Percentiles rank a stretch among this genome's conserved stretches.
phyloP scores from a whole-genome alignment of 2,113 vertebrate genomes.

The Dromiciops gliroides region DNA sequence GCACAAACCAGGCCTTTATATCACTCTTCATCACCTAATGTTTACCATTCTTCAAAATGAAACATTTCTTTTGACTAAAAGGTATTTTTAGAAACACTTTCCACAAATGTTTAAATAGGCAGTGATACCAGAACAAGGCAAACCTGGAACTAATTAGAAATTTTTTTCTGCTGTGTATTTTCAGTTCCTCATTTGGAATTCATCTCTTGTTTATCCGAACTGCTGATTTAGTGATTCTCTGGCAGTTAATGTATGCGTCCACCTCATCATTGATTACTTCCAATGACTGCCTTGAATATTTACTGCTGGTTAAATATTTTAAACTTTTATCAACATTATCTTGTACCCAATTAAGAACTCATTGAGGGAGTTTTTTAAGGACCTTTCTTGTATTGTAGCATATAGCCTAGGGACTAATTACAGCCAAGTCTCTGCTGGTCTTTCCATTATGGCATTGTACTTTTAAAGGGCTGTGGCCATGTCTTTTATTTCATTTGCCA shows the following conservation, averaged over 20 bases:
- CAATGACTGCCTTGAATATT: slow-evolving; percentile 70
- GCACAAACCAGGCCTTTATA: neutral
- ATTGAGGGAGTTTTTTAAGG: slow-evolving; percentile 55
- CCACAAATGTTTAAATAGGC: slow-evolving; percentile 28
- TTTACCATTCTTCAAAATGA: slow-evolving; percentile 1
- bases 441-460: neutral
- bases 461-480: neutral
- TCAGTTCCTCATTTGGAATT: slow-evolving; percentile 33
- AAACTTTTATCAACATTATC: slow-evolving; percentile 69
- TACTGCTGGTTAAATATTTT: slow-evolving; percentile 70
- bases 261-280: slow-evolving; percentile 55
- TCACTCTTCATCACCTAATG: neutral
- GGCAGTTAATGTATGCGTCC: slow-evolving; percentile 9
- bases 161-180: slow-evolving; percentile 52
- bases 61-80: neutral
- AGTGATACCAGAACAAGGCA: neutral
- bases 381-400: slow-evolving; percentile 57
- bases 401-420: neutral
- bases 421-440: neutral
- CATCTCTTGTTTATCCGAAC: slow-evolving; percentile 23
- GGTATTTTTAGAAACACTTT: slow-evolving; percentile 46
- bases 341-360: slow-evolving; percentile 61
- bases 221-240: slow-evolving; percentile 56
- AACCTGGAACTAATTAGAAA: slow-evolving; percentile 38
- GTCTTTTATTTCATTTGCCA: neutral